A percentile compares a stretch with the other conserved stretches of the same genome.
These are phyloP conservation scores for Candidula unifasciata DNA, from an alignment of 2,888 invertebrate genomes.

Conservation along the genomic window DNA sequence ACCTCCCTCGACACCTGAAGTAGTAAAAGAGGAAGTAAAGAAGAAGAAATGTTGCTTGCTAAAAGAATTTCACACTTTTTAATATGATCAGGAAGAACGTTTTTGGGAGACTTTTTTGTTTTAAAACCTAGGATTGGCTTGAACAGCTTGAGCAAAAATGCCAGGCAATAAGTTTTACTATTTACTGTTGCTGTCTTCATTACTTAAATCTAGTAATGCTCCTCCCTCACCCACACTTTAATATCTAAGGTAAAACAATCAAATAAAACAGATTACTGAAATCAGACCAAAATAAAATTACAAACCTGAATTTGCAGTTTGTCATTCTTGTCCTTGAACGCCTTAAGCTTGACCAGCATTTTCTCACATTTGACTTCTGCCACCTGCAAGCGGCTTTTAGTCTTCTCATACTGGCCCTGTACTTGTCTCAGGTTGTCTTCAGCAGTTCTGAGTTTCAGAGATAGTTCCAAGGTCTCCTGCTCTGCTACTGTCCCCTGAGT, in stretches of 20 bases:
- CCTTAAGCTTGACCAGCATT: constrained; percentile 89
- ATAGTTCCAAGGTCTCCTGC: background rate
- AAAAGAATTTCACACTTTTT: too few relatives aligned
- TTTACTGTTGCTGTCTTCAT: too few relatives aligned
- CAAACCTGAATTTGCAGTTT: constrained; percentile 62
- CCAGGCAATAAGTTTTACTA: too few relatives aligned
- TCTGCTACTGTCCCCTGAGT: background rate
- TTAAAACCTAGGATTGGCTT: too few relatives aligned
- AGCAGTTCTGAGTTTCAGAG: constrained; percentile 31
- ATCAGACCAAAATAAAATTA: background rate
- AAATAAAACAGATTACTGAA: background rate
- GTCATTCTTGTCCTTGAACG: constrained; percentile 83
- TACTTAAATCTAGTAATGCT: too few relatives aligned
- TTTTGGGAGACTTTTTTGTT: too few relatives aligned
- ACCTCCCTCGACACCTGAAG: too few relatives aligned
- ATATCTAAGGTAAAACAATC: background rate
- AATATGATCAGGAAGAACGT: too few relatives aligned
- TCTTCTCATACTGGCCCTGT: constrained; percentile 53
- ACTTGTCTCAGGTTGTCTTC: constrained; percentile 30
- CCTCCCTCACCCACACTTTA: background rate
- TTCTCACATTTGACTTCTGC: constrained; percentile 84
- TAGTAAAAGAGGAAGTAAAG: too few relatives aligned
- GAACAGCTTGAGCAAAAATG: too few relatives aligned
- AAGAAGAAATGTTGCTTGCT: too few relatives aligned
- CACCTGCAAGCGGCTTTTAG: constrained; percentile 62